Base-by-base conservation (phyloP, 2,888 invertebrate genomes). In the Heliconius erato region DNA sequence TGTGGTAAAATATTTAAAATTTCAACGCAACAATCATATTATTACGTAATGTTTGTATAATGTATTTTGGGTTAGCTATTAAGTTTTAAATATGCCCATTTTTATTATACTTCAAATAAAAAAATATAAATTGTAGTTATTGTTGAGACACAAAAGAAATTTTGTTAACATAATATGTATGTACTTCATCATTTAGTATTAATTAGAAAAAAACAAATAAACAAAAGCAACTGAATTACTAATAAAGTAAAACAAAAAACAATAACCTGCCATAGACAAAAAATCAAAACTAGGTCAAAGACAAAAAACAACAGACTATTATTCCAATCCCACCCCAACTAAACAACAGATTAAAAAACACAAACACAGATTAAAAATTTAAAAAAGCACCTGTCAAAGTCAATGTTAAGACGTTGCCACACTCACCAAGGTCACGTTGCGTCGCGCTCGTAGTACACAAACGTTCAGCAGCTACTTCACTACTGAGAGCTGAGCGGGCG, bases 401-500 rank as follows among this genome's bases (percentile, higher is more conserved):
- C 78, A 78, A 76, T 63, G 76, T 76, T 76, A 76, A 63, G 76
- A 40, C 7, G 26, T 76, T 76, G 76, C 76, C 63, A 63, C 76
- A 76, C 76, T 76, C 59, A 76, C 76, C 92, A 93, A 94, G 94
- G 94, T 89, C 92, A 88, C 85, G 93, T 91, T 89, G 72, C 44
- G 72, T 44, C 28, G 72, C 44, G 72, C 26, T 72, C 85, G 89
- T 91, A 91, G 90, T 92, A 91, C 93, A 91, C 92, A 91, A 89
- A 91, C 88, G 89, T 89, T 88, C 92, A 91, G 90, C 87, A 89
- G 93, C 89, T 91, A 89, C 92, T 87, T 88, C 89, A 91, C 92
- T 90, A 95, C 95, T 95, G 95, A 95, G 92, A 90, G 90, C 87
- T 84, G 85, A 85, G 84, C 85, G 88, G 87, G 88, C 89, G 88